A percentile compares a stretch with the other conserved stretches of the same genome.
phyloP scores from a whole-genome alignment of 2,113 vertebrate species.

The Pomatorhinus ruficollis region DNA sequence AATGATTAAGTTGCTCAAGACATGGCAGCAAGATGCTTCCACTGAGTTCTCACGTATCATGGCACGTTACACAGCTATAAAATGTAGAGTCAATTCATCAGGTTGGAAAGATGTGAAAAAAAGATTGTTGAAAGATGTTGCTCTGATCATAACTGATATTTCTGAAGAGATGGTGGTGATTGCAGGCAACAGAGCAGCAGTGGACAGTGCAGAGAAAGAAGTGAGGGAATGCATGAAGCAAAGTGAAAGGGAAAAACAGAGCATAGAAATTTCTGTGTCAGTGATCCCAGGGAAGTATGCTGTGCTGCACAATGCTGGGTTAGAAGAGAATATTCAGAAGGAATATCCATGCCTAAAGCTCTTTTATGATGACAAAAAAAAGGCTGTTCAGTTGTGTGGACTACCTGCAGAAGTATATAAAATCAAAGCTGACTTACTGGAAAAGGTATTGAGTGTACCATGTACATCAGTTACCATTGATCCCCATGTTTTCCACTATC shows the following conservation, averaged over 20 bases:
- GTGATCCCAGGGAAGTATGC: conserved; percentile 65
- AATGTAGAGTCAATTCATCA: conserved; percentile 53
- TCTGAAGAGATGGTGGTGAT: conserved; percentile 66
- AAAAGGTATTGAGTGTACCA: conserved; percentile 58
- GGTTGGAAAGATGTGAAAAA: conserved; percentile 73
- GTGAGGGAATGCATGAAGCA: conserved; percentile 59
- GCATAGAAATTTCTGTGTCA: conserved; percentile 34
- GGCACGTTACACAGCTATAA: conserved; percentile 69
- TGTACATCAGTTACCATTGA: conserved; percentile 50
- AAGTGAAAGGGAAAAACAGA: conserved; percentile 70
- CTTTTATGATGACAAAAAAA: conserved; percentile 31
- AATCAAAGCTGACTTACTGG: conserved; percentile 70
- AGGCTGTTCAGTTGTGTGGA: conserved; percentile 73
- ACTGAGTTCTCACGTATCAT: conserved; percentile 59
- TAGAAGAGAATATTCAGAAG: conserved; percentile 39
- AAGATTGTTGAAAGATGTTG: conserved; percentile 3
- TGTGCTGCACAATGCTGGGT: conserved; percentile 66
- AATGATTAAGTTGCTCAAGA: conserved; percentile 47
- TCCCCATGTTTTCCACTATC: conserved; percentile 67
- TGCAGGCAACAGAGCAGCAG: conserved; percentile 74
- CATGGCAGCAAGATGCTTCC: conserved; percentile 75
- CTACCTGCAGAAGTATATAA: conserved; percentile 73
- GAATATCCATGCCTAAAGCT: conserved; percentile 73
- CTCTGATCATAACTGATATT: conserved; percentile 68
- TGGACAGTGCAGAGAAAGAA: conserved; percentile 60